Evolutionary conservation across 2,113 vertebrate genomes (phyloP), one percentile per base, ranked within the genome.

Genomic region (Prionailurus bengalensis): DNA sequence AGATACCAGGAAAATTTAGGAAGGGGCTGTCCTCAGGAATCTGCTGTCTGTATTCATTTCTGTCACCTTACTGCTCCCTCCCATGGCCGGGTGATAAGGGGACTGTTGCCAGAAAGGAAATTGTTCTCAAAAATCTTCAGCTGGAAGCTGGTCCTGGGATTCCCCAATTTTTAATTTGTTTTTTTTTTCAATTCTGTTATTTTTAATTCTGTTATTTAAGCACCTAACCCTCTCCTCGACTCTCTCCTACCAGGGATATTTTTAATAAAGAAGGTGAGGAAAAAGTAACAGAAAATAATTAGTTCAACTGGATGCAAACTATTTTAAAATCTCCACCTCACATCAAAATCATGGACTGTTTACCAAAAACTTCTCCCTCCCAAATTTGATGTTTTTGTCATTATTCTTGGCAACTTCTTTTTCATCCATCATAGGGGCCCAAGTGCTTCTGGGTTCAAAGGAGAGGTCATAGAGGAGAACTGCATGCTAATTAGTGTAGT

Each of bases 321-420:
- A 29, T 13, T 81, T 95, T 93, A 83, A 81, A 88, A 94, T 88
- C 51, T 81, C 5, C 4, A 71, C 1, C 25, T 91, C 12, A 51
- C 31, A 33, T 17, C 7, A 14, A 79, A 79, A 68, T 63, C 39
- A 29, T 73, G 80, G 39, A 45, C 23, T 65, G 11, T 66, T 95
- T 79, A 74, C 4, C 2, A 82, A 61, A 58, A 83, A 66, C 0
- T 9, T 15, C 17, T 17, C n/a, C 15, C 1, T 90, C 33, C n/a
- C 48, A 80, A 51, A 94, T 94, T n/a, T 97, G 79, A 7, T 92
- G 16, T 48, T 84, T 86, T 86, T 84, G 13, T 81, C 25, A 53
- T 93, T 79, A 39, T 39, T 39, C 23, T 95, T 94, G 79, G 4
- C 12, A 76, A 61, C 23, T 87, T 93, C 53, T 86, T 80, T 66